These are phyloP conservation scores for Tribolium freemani DNA, from an alignment of 2,888 invertebrate genomes.

Conservation along the genomic window DNA sequence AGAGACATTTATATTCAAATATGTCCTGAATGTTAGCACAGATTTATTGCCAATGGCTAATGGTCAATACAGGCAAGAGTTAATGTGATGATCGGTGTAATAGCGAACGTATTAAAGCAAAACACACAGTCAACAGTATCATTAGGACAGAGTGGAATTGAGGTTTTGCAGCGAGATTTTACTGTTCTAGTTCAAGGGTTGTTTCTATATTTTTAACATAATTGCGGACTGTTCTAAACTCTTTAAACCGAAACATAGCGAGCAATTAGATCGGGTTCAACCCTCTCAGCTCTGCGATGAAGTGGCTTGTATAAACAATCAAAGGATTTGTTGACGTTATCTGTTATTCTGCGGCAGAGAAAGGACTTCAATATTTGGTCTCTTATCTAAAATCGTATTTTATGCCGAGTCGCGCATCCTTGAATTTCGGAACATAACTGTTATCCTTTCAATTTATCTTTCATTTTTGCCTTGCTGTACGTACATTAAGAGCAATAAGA, in stretches of 20 bases:
- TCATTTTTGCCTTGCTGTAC: conserved; percentile 1
- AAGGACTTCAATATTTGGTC: conserved; percentile 26
- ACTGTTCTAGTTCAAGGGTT: too few relatives aligned
- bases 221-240: too few relatives aligned
- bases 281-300: background rate
- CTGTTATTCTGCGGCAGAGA: conserved; percentile 15
- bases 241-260: background rate
- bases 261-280: background rate
- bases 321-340: conserved; percentile 21
- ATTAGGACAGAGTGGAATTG: too few relatives aligned
- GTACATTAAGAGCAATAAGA: conserved; percentile 6
- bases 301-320: conserved; percentile 12
- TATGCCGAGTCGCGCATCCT: conserved; percentile 5
- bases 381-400: conserved; percentile 20
- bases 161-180: too few relatives aligned
- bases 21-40: background rate
- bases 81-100: background rate
- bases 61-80: background rate
- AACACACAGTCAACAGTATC: background rate
- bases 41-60: conserved; percentile 3
- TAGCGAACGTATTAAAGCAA: background rate
- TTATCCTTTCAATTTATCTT: conserved; percentile 28
- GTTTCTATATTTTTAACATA: too few relatives aligned
- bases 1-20: background rate
- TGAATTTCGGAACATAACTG: conserved; percentile 9